Evolutionary conservation across 2,797 vertebrate species (phyloP).

Genomic region (Margarornis squamiger): DNA sequence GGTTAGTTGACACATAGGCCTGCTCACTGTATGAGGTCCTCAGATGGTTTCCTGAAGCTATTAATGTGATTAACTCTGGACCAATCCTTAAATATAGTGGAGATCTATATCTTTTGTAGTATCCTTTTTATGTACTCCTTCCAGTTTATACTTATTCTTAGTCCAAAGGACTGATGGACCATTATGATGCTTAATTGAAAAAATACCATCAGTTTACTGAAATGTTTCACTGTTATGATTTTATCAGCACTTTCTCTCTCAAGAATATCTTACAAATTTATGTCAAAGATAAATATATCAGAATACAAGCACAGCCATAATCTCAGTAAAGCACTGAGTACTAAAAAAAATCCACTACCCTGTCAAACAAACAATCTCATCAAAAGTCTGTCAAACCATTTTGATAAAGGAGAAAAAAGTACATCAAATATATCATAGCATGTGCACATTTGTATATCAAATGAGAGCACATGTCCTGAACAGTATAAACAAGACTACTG

Average conservation of each 20-base stretch:
- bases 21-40: not conserved
- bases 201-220: not conserved
- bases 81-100: not conserved
- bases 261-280: constrained; percentile 3
- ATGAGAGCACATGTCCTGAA: not conserved
- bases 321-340: not conserved
- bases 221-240: not conserved
- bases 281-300: constrained; percentile 25
- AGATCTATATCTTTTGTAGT: not conserved
- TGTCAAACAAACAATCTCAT: constrained; percentile 16
- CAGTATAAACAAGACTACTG: not conserved
- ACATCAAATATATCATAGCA: not conserved
- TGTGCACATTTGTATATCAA: not conserved
- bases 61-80: not conserved
- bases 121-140: not conserved
- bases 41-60: not conserved
- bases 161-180: not conserved
- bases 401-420: constrained; percentile 22
- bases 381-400: constrained; percentile 38
- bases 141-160: not conserved
- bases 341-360: not conserved
- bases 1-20: not conserved
- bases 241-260: not conserved
- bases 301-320: not conserved
- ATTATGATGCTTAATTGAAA: not conserved